Conservation (phyloP, 2,113 vertebrate species). For the Rhombomys opimus region DNA sequence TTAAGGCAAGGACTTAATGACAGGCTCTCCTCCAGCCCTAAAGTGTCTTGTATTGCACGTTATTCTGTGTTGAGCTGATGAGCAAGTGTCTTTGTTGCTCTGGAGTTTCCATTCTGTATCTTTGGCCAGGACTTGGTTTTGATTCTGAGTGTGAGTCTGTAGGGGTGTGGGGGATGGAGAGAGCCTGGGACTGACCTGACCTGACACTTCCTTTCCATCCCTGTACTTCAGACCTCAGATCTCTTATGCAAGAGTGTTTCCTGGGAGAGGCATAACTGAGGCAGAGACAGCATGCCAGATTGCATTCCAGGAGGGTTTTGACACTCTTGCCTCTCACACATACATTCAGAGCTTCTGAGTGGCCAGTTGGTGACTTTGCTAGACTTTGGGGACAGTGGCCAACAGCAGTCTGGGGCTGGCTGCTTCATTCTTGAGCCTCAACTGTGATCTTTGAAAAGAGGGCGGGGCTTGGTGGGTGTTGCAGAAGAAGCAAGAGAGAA, state of each 20-base stretch:
- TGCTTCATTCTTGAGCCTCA: neutral
- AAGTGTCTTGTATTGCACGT: neutral
- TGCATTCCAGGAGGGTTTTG: slow-evolving; percentile 62
- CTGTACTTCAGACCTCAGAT: neutral
- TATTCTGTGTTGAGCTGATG: neutral
- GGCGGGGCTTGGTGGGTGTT: neutral
- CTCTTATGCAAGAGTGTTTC: slow-evolving; percentile 54
- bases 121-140: neutral
- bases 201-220: neutral
- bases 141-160: neutral
- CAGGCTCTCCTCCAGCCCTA: neutral
- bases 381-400: neutral
- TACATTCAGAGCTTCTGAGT: neutral
- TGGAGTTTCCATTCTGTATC: neutral
- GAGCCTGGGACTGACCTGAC: neutral
- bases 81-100: neutral
- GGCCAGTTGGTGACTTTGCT: neutral
- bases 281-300: slow-evolving; percentile 3
- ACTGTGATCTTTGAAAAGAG: neutral
- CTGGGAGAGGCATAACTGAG: slow-evolving; percentile 47
- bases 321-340: neutral
- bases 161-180: neutral
- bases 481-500: neutral
- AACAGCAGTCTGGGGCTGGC: neutral
- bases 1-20: neutral